A percentile compares a stretch with the other conserved stretches of the same genome.
Conservation (phyloP, 64 coral and sea anemone genomes). For the Cladopsammia gracilis region DNA sequence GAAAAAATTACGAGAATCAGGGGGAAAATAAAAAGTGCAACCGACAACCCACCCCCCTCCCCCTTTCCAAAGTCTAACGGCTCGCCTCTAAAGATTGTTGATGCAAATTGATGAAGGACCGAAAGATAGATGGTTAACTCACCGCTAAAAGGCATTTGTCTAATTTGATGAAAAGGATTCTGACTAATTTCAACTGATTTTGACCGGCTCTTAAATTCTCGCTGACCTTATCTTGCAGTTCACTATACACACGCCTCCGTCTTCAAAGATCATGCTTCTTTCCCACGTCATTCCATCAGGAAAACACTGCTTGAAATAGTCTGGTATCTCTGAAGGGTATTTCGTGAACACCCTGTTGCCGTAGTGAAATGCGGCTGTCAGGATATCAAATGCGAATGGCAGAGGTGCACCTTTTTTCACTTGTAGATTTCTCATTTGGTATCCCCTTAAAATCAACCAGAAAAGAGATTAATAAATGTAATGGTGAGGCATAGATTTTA, state of each 20-base stretch:
- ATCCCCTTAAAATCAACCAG: neutral
- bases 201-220: neutral
- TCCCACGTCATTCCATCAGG: neutral
- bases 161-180: too few relatives aligned
- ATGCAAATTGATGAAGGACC: too few relatives aligned
- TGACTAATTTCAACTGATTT: too few relatives aligned
- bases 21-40: too few relatives aligned
- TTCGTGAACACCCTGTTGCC: constrained; percentile 6
- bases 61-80: too few relatives aligned
- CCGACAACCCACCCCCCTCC: too few relatives aligned
- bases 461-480: neutral
- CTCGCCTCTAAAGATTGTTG: too few relatives aligned
- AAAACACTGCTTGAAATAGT: constrained; percentile 29
- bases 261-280: neutral
- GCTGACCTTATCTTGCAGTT: neutral
- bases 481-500: too few relatives aligned
- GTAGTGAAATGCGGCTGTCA: neutral
- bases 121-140: too few relatives aligned
- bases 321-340: constrained; percentile 3
- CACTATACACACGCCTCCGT: neutral
- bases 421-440: neutral
- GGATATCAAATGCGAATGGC: neutral
- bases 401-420: neutral
- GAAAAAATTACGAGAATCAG: too few relatives aligned
- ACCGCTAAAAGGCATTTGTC: too few relatives aligned